Evolutionary conservation across 2,113 vertebrate genomes (phyloP).

Genomic region (Platichthys stellatus): DNA sequence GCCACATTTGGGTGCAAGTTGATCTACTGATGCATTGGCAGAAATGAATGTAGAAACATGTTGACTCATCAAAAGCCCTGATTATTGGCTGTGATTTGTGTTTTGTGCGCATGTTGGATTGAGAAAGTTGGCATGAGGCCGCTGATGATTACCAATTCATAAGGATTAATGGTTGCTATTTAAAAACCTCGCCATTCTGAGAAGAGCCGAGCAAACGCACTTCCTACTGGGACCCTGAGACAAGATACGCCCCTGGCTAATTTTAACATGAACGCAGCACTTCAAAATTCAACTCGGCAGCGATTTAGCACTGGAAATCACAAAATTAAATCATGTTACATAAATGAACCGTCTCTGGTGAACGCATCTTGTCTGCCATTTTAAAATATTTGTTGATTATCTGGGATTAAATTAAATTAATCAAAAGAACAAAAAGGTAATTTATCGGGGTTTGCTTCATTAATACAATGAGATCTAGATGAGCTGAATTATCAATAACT

Average conservation of each 20-base stretch:
- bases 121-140: slow-evolving; percentile 64
- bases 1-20: not conserved
- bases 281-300: slow-evolving; percentile 39
- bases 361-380: not conserved
- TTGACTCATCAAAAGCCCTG: no score
- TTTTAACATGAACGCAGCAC: slow-evolving; percentile 35
- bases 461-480: not conserved
- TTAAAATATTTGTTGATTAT: not conserved
- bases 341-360: not conserved
- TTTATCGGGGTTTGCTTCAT: no score
- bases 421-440: no score
- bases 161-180: slow-evolving; percentile 76
- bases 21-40: not conserved
- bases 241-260: slow-evolving; percentile 60
- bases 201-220: slow-evolving; percentile 35
- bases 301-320: slow-evolving; percentile 24
- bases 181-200: slow-evolving; percentile 55
- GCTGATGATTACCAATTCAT: slow-evolving; percentile 70
- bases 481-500: not conserved
- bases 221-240: slow-evolving; percentile 58
- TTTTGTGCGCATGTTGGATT: slow-evolving; percentile 18
- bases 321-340: not conserved
- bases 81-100: no score
- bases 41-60: not conserved
- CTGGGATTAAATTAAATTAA: no score